Evolutionary conservation across 2,888 invertebrate species (phyloP), one percentile per base, ranked within the genome.

Genomic region (Adela reaumurella): DNA sequence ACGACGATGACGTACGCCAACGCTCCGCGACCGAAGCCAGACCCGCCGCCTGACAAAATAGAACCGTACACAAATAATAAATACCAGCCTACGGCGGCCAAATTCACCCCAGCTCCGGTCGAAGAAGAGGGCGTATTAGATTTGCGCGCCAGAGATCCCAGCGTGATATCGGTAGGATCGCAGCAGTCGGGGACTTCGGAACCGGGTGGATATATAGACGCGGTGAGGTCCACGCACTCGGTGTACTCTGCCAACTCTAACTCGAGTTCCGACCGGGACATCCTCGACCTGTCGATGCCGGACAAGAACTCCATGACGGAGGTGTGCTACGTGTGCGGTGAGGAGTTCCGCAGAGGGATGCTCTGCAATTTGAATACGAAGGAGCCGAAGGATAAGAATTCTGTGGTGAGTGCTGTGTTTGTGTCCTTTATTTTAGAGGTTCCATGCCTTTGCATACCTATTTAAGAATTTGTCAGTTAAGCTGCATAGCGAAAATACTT

Each of bases 251-350:
- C 78, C 59, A 73, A 77, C 63, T 78, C 79, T 1, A 77, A 77
- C 64, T 69, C 72, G 53, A 62, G 84, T 43, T 83, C 86, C n/a
- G 91, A 90, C 59, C 87, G 91, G 41, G 92, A 92, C 66, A 92
- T 92, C 59, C 79, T 93, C 52, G 93, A 94, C 77, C 81, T 94
- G 51, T 92, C 92, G 53, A 93, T 94, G 93, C 93, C 93, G 11
- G 93, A 93, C 72, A 93, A 93, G 79, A 93, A 93, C 78, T 90
- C 92, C 14, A 86, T 89, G 58, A 92, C 92, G 18, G 92, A 93
- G 73, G 92, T 93, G 48, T 92, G 92, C 70, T 94, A 93, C 71
- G 90, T 93, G 16, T 94, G 94, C 71, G 94, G 94, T 17, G 92
- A 92, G 65, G 92, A 93, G 70, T 90, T 89, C 69, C 85, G 88